A percentile compares a stretch with the other conserved stretches of the same genome.
Evolutionary conservation across 2,113 vertebrate genomes (phyloP).

Genomic region (Tupaia chinensis): DNA sequence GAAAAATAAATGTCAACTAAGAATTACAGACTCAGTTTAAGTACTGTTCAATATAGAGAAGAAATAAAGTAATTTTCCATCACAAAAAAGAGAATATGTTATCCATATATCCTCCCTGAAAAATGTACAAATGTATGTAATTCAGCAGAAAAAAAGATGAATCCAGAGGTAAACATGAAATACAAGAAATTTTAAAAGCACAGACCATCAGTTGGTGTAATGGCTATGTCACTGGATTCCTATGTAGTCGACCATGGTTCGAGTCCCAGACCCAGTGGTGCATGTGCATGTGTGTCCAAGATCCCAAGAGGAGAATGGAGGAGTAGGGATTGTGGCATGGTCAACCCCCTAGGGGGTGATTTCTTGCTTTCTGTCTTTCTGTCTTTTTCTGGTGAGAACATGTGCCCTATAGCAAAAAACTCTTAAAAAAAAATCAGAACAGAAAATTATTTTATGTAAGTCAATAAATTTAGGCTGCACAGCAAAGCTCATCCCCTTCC

Average conservation of each 20-base stretch:
- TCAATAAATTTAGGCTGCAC: background rate
- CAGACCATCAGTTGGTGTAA: too few species aligned
- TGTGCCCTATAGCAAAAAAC: too few species aligned
- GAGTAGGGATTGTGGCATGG: too few species aligned
- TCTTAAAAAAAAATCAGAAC: background rate
- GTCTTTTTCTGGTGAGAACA: too few species aligned
- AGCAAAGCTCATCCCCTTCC: too few species aligned
- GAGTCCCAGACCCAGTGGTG: too few species aligned
- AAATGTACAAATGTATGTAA: background rate
- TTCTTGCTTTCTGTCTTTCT: too few species aligned
- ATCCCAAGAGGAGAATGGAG: too few species aligned
- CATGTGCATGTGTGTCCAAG: too few species aligned
- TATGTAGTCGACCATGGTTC: too few species aligned
- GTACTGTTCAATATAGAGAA: background rate
- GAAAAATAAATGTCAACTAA: background rate
- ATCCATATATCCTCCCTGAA: background rate
- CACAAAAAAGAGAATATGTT: background rate
- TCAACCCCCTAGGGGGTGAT: too few species aligned
- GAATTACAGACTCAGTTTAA: conserved; percentile 4
- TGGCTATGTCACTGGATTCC: too few species aligned
- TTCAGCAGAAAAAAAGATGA: background rate
- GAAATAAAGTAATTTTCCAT: conserved; percentile 25
- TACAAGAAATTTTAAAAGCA: background rate
- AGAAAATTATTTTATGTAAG: conserved; percentile 20
- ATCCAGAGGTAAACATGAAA: background rate